Conservation (phyloP, 2,113 vertebrate species). For the Vanacampus margaritifer region DNA sequence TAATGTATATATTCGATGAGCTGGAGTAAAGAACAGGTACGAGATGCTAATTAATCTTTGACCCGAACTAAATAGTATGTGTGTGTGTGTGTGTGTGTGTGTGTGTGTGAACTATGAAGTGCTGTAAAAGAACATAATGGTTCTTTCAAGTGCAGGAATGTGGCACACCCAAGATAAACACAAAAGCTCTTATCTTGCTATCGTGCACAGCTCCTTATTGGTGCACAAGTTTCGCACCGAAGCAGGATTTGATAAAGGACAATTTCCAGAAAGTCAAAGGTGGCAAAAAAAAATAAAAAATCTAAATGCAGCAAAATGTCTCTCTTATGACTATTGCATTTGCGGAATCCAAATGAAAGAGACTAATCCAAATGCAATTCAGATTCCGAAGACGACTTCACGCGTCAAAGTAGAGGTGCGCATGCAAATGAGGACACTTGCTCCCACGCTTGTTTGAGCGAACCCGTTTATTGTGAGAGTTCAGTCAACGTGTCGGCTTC, state of each 20-base stretch:
- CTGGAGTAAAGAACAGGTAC: neutral
- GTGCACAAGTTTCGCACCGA: no score
- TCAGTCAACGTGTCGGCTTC: neutral
- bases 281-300: no score
- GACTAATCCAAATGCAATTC: no score
- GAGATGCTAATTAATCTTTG: slow-evolving; percentile 22
- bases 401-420: neutral
- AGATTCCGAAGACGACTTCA: no score
- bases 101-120: neutral
- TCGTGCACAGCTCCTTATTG: no score
- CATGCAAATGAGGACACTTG: neutral
- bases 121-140: neutral
- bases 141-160: neutral
- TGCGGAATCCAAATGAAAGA: neutral
- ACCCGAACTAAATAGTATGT: neutral
- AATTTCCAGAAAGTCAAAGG: no score
- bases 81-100: no score
- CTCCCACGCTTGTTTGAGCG: neutral
- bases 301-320: no score
- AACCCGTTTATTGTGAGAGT: slow-evolving; percentile 1
- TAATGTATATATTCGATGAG: neutral
- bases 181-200: neutral
- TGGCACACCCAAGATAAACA: neutral
- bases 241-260: no score
- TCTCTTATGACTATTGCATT: no score